Percentiles rank a stretch among this genome's conserved stretches.
phyloP scores from a whole-genome alignment of 2,113 vertebrate genomes.

The Sturnus vulgaris region DNA sequence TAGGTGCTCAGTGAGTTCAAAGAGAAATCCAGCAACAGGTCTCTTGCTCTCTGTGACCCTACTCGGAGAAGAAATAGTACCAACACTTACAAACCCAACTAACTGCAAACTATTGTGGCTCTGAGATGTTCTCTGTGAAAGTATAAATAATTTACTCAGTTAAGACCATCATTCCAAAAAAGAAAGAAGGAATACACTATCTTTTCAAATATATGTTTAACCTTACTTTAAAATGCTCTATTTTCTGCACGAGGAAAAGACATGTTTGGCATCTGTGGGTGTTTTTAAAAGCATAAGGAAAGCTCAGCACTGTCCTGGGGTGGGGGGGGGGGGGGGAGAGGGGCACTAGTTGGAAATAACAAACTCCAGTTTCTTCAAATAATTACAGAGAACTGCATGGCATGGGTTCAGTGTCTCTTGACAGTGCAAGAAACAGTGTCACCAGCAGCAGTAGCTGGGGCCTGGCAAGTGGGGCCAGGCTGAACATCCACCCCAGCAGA shows the following conservation, averaged over 20 bases:
- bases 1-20: neutral
- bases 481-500: neutral
- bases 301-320: neutral
- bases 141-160: neutral
- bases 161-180: neutral
- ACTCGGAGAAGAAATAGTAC: neutral
- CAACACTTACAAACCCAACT: neutral
- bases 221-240: neutral
- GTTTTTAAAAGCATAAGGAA: neutral
- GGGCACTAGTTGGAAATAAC: neutral
- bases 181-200: neutral
- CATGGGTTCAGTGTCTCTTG: neutral
- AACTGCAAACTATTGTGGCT: neutral
- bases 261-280: neutral
- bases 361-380: neutral
- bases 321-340: no score
- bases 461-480: accelerated
- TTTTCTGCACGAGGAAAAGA: neutral
- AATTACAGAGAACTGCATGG: neutral
- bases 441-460: neutral
- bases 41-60: neutral
- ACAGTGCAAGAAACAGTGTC: neutral
- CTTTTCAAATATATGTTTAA: neutral
- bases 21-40: neutral
- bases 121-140: neutral